Conservation (phyloP, 2,797 vertebrate species). For the Myripristis jacobus region DNA sequence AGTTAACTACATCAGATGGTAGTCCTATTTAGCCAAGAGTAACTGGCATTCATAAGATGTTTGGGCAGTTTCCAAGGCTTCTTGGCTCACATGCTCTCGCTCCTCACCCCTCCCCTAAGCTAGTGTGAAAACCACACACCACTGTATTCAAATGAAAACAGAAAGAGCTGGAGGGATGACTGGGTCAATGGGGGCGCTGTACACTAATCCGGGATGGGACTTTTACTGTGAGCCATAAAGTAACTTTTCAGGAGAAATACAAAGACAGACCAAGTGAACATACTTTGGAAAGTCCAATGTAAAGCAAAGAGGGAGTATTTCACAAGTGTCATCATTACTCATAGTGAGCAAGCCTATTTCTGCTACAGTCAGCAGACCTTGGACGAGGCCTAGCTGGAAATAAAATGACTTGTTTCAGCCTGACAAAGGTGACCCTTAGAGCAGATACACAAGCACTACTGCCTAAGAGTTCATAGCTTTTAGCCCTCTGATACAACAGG, state of each 20-base stretch:
- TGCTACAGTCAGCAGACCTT: conserved; percentile 39
- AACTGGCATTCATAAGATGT: no score
- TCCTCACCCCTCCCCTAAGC: no score
- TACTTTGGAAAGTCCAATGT: background rate
- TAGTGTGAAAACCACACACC: background rate
- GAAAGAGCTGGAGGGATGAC: background rate
- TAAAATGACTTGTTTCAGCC: conserved; percentile 5
- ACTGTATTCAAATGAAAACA: background rate
- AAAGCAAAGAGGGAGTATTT: conserved; percentile 1
- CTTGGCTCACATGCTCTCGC: no score
- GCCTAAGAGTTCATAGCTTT: conserved; percentile 6
- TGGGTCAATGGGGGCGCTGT: background rate
- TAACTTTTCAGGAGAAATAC: conserved; percentile 4
- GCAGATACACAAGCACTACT: conserved; percentile 14
- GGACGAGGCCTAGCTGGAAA: conserved; percentile 7
- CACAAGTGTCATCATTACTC: conserved; percentile 9
- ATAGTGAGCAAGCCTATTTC: background rate
- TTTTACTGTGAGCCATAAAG: background rate
- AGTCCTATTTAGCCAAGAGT: no score
- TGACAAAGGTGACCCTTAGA: background rate
- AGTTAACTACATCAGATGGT: no score
- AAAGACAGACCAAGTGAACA: background rate
- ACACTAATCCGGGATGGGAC: background rate
- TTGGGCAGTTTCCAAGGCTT: no score
- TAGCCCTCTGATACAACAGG: conserved; percentile 6